Evolutionary conservation across 2,797 vertebrate species (phyloP).

Genomic region (Manis crassicaudata): DNA sequence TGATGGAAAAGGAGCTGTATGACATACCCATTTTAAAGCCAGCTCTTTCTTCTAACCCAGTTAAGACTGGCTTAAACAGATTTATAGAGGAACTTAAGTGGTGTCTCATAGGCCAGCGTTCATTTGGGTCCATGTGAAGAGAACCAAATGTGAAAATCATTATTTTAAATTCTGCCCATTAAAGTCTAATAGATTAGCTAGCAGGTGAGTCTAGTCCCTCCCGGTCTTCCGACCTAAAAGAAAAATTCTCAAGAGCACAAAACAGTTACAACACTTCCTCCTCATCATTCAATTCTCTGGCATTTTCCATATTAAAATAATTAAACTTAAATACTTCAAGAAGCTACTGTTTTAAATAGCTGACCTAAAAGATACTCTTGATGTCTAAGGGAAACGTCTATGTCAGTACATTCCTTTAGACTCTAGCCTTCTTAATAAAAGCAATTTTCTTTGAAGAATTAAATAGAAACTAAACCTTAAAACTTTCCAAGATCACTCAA

Average conservation of each 20-base stretch:
- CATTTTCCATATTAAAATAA: slow-evolving; percentile 30
- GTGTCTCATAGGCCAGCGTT: neutral
- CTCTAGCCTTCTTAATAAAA: neutral
- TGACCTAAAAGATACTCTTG: neutral
- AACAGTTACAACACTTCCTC: neutral
- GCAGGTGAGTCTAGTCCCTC: neutral
- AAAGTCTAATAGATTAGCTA: neutral
- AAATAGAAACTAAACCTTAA: neutral
- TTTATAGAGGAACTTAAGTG: neutral
- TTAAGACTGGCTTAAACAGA: neutral
- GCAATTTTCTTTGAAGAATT: neutral
- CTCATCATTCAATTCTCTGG: neutral
- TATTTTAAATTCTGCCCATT: slow-evolving; percentile 1
- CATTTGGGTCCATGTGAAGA: neutral
- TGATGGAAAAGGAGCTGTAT: neutral
- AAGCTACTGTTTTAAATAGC: neutral
- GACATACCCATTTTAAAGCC: neutral
- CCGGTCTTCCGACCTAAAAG: neutral
- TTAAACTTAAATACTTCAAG: neutral
- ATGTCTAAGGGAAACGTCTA: neutral
- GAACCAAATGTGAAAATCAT: neutral
- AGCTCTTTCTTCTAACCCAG: neutral
- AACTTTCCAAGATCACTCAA: neutral
- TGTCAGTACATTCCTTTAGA: neutral
- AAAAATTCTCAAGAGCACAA: neutral